A percentile compares a stretch with the other conserved stretches of the same genome.
These are phyloP conservation scores for Scomber japonicus DNA, from an alignment of 2,113 vertebrate genomes.

Conservation along the genomic window DNA sequence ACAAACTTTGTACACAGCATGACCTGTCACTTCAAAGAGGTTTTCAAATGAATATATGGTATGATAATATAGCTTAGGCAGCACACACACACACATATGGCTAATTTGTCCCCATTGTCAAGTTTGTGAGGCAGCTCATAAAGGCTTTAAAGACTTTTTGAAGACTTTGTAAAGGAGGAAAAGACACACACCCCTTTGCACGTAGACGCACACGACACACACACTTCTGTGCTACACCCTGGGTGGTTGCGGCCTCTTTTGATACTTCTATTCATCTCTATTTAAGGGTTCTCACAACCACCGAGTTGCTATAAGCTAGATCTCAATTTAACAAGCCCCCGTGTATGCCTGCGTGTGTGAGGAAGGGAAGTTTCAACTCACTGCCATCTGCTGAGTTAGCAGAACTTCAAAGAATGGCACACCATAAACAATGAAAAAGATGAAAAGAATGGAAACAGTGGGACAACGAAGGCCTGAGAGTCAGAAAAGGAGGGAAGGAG, in stretches of 20 bases:
- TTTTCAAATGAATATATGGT: neutral
- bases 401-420: conserved; percentile 5
- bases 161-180: conserved; percentile 5
- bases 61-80: neutral
- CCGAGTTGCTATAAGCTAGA: neutral
- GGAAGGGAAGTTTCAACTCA: conserved; percentile 19
- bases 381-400: conserved; percentile 54
- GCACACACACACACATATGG: conserved; percentile 20
- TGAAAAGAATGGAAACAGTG: conserved; percentile 59
- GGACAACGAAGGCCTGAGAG: conserved; percentile 32
- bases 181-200: conserved; percentile 17
- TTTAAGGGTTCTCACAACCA: conserved; percentile 36
- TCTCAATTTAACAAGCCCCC: conserved; percentile 20
- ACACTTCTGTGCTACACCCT: neutral
- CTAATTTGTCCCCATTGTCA: conserved; percentile 30
- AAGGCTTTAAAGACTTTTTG: conserved; percentile 39
- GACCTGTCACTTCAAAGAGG: conserved; percentile 32
- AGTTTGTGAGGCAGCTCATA: conserved; percentile 39
- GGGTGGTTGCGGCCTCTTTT: conserved; percentile 33
- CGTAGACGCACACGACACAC: conserved; percentile 14
- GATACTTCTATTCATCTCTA: conserved; percentile 18
- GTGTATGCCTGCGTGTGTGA: neutral
- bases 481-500: conserved; percentile 26
- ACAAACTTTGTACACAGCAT: neutral
- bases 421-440: conserved; percentile 36